Conservation (phyloP, 2,113 vertebrate genomes). For the Jacana jacana region DNA sequence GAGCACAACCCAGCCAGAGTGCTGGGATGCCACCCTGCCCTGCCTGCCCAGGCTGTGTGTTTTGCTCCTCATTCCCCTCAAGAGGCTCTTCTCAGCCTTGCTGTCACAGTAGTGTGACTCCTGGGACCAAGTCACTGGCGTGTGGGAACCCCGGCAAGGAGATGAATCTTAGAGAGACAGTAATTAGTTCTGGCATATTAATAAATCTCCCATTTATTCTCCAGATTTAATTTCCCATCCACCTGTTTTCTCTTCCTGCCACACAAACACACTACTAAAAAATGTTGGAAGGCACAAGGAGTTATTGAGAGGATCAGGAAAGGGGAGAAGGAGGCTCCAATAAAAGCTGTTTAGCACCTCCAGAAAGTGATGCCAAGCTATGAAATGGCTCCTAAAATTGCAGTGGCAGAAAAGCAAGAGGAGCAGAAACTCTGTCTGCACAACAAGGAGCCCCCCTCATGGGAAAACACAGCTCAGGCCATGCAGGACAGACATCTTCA, state of each 20-base stretch:
- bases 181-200: conserved; percentile 74
- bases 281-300: background rate
- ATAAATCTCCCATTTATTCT: conserved; percentile 62
- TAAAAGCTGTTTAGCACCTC: background rate
- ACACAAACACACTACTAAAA: background rate
- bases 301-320: background rate
- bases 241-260: conserved; percentile 28
- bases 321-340: background rate
- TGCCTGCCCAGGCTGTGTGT: background rate
- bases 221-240: conserved; percentile 62
- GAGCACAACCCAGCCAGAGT: background rate
- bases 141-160: conserved; percentile 25
- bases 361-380: conserved; percentile 20
- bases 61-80: background rate
- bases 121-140: background rate
- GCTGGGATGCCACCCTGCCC: background rate
- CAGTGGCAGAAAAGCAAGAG: conserved; percentile 62
- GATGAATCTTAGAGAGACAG: conserved; percentile 53
- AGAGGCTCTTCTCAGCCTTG: background rate
- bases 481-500: background rate
- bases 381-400: conserved; percentile 40
- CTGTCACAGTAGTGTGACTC: background rate
- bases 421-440: conserved; percentile 36
- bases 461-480: conserved; percentile 23
- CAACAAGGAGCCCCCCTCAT: background rate